These are phyloP conservation scores for Siderastrea siderea DNA, from an alignment of 92 coral and sea anemone species.

Conservation along the genomic window DNA sequence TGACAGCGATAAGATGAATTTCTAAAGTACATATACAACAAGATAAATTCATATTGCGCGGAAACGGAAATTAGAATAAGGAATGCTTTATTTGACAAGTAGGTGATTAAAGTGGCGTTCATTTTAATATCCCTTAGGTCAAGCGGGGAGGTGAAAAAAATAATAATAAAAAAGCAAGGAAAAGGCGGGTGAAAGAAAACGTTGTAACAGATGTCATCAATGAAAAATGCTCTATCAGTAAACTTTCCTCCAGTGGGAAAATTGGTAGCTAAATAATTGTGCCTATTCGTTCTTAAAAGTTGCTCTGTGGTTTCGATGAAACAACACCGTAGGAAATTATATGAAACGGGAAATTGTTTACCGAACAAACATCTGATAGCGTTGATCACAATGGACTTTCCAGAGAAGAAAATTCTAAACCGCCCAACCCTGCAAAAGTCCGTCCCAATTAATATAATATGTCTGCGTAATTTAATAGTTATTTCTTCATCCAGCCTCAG, in stretches of 20 bases:
- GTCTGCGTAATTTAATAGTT: too few species aligned
- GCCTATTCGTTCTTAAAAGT: too few species aligned
- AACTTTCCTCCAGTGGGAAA: too few species aligned
- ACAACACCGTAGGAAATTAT: neutral
- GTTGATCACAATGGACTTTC: neutral
- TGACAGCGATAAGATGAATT: constrained; percentile 18
- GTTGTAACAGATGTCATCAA: neutral
- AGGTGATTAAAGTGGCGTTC: neutral
- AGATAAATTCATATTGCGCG: constrained; percentile 12
- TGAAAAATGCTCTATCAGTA: neutral
- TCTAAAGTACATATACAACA: neutral
- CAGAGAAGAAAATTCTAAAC: neutral
- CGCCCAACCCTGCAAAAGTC: neutral
- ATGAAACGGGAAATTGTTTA: neutral
- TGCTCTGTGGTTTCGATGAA: neutral
- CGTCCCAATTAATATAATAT: neutral
- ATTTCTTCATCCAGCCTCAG: too few species aligned
- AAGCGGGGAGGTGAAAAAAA: neutral
- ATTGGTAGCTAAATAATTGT: too few species aligned
- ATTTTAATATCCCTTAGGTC: neutral
- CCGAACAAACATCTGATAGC: neutral
- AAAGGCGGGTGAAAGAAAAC: neutral
- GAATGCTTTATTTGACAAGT: constrained; percentile 14
- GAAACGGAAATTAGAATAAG: constrained; percentile 27
- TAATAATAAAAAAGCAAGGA: neutral